phyloP scores from a whole-genome alignment of 2,888 invertebrate genomes.

The Himalopsyche kuldschensis region DNA sequence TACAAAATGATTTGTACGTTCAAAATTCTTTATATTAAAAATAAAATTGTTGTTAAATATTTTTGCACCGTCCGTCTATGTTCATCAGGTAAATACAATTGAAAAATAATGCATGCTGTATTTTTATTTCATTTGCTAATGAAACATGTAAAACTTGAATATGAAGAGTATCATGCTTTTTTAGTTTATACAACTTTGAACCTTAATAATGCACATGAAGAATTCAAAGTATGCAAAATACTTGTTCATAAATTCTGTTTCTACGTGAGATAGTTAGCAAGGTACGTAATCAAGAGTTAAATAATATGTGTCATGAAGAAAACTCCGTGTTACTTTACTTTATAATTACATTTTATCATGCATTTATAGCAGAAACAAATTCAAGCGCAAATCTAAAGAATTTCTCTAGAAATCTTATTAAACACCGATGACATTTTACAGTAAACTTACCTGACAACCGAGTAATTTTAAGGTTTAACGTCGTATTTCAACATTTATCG shows the following conservation, averaged over 20 bases:
- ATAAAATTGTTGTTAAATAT: not conserved
- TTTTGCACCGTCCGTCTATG: not conserved
- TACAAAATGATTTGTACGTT: not conserved
- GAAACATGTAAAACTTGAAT: slow-evolving; percentile 2
- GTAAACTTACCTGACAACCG: not conserved
- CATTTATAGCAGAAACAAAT: not conserved
- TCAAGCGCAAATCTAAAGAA: not conserved
- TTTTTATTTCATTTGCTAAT: not conserved
- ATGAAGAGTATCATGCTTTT: slow-evolving; percentile 23
- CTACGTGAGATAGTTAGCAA: not conserved
- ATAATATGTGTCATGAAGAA: slow-evolving; percentile 21
- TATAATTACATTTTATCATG: slow-evolving; percentile 4
- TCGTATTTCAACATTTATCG: too few species aligned
- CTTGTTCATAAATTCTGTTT: not conserved
- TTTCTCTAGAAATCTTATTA: not conserved
- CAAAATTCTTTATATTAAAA: not conserved
- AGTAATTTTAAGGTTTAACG: not conserved
- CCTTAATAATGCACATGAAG: not conserved
- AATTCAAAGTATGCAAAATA: not conserved
- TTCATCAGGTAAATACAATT: not conserved
- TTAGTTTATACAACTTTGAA: not conserved
- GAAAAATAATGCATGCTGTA: not conserved
- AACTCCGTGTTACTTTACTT: slow-evolving; percentile 1
- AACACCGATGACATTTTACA: not conserved
- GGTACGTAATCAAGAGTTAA: not conserved